Percentiles rank a stretch among this genome's conserved stretches.
phyloP scores from a whole-genome alignment of 2,113 vertebrate genomes.

The Lampris megalopsis region DNA sequence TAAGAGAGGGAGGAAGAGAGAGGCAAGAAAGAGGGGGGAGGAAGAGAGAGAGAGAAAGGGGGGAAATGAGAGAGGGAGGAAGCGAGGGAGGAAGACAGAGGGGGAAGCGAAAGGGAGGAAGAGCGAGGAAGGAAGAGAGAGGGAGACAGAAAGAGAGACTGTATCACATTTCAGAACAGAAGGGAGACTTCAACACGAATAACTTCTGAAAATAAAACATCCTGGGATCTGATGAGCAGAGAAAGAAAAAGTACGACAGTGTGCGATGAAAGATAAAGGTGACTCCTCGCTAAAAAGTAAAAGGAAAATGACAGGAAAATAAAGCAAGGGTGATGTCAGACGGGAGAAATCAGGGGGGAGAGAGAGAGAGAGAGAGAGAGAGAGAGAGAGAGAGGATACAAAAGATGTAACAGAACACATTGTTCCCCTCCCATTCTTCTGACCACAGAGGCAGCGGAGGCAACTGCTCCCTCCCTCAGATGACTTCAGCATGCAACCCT shows the following conservation, averaged over 20 bases:
- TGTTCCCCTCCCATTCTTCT: constrained; percentile 81
- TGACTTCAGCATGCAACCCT: constrained; percentile 85
- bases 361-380: constrained; percentile 30
- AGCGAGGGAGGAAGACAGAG: no score
- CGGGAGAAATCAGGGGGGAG: no score
- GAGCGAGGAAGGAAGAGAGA: not conserved
- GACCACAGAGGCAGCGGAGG: constrained; percentile 82
- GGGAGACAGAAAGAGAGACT: constrained; percentile 20
- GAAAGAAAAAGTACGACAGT: not conserved
- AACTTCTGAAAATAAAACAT: not conserved
- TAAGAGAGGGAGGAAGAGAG: no score
- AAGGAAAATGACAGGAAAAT: not conserved
- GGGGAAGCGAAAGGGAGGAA: no score
- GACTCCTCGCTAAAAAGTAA: not conserved
- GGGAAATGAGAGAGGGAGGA: no score
- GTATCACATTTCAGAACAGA: constrained; percentile 18
- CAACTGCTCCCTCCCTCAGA: constrained; percentile 83
- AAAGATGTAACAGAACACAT: constrained; percentile 81
- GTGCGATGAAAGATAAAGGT: not conserved
- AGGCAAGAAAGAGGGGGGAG: no score
- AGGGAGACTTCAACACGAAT: constrained; percentile 25
- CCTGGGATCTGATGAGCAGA: constrained; percentile 5
- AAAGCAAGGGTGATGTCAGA: constrained; percentile 19
- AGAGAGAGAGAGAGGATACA: constrained; percentile 78
- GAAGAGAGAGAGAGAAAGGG: no score